These are phyloP conservation scores for Myripristis murdjan DNA, from an alignment of 2,797 vertebrate species.

Conservation along the genomic window DNA sequence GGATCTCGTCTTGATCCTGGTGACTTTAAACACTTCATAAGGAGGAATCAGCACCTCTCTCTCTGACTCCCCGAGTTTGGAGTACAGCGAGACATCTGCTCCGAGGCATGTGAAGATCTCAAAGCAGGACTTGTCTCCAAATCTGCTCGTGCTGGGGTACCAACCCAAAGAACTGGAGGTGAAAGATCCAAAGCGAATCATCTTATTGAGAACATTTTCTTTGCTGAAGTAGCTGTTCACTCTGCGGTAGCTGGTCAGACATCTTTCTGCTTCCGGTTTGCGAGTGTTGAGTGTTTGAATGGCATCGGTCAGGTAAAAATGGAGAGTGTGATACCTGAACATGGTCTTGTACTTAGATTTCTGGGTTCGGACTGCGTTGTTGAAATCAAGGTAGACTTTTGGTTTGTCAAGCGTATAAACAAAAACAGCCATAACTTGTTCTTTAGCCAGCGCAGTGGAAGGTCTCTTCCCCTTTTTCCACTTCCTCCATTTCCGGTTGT, in stretches of 20 bases:
- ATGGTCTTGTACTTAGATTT: constrained; percentile 37
- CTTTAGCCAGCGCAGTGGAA: constrained; percentile 29
- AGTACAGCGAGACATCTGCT: constrained; percentile 60
- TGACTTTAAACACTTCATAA: constrained; percentile 66
- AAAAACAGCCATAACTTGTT: constrained; percentile 54
- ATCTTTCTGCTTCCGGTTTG: constrained; percentile 17
- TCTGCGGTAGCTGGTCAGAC: constrained; percentile 47
- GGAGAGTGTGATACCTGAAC: constrained; percentile 57
- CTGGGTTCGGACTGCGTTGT: constrained; percentile 52
- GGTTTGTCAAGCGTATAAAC: constrained; percentile 52
- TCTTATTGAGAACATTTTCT: constrained; percentile 32
- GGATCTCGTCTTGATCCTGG: constrained; percentile 23
- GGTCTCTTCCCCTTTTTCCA: constrained; percentile 22
- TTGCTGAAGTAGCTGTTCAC: constrained; percentile 31
- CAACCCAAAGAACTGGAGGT: constrained; percentile 54
- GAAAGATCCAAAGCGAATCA: constrained; percentile 64
- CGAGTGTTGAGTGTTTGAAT: constrained; percentile 53
- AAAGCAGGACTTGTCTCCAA: constrained; percentile 65
- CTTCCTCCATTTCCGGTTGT: constrained; percentile 48
- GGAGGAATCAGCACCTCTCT: constrained; percentile 66
- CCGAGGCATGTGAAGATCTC: constrained; percentile 54
- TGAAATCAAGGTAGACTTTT: constrained; percentile 48
- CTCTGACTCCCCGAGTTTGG: constrained; percentile 29
- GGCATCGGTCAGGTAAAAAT: constrained; percentile 61
- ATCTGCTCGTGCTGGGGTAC: constrained; percentile 14